These are phyloP conservation scores for Tetanocera ferruginea DNA, from an alignment of 2,888 invertebrate genomes.

Conservation along the genomic window DNA sequence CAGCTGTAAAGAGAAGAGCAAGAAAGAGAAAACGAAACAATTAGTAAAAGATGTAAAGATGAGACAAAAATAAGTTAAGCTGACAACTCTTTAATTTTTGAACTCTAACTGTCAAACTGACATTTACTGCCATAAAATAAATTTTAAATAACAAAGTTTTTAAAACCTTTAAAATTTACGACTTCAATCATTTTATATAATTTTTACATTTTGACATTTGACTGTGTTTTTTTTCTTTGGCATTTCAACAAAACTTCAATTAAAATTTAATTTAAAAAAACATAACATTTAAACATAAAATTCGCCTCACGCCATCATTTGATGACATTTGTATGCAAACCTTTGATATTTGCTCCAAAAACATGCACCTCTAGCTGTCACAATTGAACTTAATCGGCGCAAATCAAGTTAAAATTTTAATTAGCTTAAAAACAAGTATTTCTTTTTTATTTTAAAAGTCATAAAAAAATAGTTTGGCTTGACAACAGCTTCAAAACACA, in stretches of 20 bases:
- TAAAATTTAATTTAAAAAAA: no score
- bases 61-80: conserved; percentile 14
- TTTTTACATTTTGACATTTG: no score
- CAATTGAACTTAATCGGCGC: neutral
- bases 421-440: neutral
- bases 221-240: no score
- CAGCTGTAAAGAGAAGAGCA: conserved; percentile 57
- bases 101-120: neutral
- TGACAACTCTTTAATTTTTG: neutral
- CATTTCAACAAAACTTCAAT: no score
- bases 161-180: neutral
- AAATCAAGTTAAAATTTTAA: neutral
- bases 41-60: neutral
- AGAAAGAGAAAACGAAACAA: conserved; percentile 16
- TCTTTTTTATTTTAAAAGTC: neutral
- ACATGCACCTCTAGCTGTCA: neutral
- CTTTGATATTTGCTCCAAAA: neutral
- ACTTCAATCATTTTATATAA: no score
- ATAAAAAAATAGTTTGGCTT: neutral
- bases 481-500: neutral
- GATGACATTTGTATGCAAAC: neutral
- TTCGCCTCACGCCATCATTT: no score
- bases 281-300: no score
- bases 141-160: neutral
- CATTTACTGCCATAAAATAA: neutral